Percentiles rank a stretch among this genome's conserved stretches.
These are phyloP conservation scores for Dicrurus megarhynchus DNA, from an alignment of 2,113 vertebrate genomes.

Conservation along the genomic window DNA sequence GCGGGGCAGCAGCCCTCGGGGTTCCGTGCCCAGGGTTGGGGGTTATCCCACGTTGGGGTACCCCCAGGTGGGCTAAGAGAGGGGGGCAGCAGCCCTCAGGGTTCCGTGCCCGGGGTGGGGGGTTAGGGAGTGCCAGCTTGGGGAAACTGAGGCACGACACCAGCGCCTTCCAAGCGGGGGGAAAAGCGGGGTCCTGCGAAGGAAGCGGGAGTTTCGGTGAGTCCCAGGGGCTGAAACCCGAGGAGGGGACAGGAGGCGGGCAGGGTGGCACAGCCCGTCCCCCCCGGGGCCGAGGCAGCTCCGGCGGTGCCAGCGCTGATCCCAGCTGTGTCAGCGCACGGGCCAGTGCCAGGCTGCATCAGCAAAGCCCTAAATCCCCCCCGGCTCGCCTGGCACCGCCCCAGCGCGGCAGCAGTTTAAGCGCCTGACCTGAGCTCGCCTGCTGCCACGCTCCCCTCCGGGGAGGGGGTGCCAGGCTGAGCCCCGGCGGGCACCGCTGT, in stretches of 20 bases:
- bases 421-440: conserved; percentile 37
- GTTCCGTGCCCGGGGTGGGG: too few relatives aligned
- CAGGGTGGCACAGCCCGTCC: neutral
- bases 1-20: rapidly evolving
- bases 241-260: neutral
- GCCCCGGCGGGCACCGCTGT: neutral
- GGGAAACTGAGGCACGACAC: neutral
- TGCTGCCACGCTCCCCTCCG: rapidly evolving
- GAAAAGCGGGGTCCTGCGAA: rapidly evolving
- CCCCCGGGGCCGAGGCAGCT: neutral
- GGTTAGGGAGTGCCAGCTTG: rapidly evolving
- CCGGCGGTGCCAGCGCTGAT: neutral
- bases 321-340: conserved; percentile 32
- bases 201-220: rapidly evolving
- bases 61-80: too few relatives aligned
- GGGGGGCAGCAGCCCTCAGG: too few relatives aligned
- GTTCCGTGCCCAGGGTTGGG: rapidly evolving
- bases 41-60: too few relatives aligned
- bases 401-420: neutral
- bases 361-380: conserved; percentile 42
- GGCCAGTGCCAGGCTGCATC: conserved; percentile 43
- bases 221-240: neutral
- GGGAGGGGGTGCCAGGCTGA: neutral
- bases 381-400: neutral
- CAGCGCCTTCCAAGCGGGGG: rapidly evolving